phyloP scores from a whole-genome alignment of 30 jellyfish, hydroid and myxozoan species.

The Turritopsis rubra region DNA sequence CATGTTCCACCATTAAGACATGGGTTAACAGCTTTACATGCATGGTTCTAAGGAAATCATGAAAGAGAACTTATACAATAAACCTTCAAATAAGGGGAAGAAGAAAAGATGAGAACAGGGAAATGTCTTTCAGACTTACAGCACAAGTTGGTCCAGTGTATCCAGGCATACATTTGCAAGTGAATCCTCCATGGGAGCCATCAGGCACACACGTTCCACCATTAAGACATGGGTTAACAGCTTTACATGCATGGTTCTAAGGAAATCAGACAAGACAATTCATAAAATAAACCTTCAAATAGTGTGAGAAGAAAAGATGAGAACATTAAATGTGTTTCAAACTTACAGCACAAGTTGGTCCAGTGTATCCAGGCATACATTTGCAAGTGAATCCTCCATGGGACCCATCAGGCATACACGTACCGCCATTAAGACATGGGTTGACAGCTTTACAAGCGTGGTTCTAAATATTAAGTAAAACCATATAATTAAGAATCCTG shows the following conservation, averaged over 20 bases:
- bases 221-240: not conserved
- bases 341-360: slow-evolving; percentile 50
- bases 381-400: slow-evolving; percentile 53
- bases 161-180: slow-evolving; percentile 14
- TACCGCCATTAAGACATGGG: slow-evolving; percentile 80
- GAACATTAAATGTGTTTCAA: not conserved
- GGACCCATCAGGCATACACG: slow-evolving; percentile 57
- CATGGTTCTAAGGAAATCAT: not conserved
- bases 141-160: slow-evolving; percentile 1
- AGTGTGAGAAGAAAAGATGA: not conserved
- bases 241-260: slow-evolving; percentile 10
- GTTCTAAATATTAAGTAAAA: not conserved
- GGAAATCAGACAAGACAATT: not conserved
- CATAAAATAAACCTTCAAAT: not conserved
- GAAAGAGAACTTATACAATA: not conserved
- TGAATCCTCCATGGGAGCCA: slow-evolving; percentile 2
- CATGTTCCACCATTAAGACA: slow-evolving; percentile 82
- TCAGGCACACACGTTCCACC: not conserved
- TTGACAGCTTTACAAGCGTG: slow-evolving; percentile 33
- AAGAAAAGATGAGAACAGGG: not conserved
- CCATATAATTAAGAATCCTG: not conserved
- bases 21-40: slow-evolving; percentile 43
- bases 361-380: slow-evolving; percentile 63
- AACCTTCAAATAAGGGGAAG: not conserved
- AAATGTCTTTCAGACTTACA: not conserved